These are phyloP conservation scores for Eutrigla gurnardus DNA, from an alignment of 2,797 vertebrate genomes.

Conservation along the genomic window DNA sequence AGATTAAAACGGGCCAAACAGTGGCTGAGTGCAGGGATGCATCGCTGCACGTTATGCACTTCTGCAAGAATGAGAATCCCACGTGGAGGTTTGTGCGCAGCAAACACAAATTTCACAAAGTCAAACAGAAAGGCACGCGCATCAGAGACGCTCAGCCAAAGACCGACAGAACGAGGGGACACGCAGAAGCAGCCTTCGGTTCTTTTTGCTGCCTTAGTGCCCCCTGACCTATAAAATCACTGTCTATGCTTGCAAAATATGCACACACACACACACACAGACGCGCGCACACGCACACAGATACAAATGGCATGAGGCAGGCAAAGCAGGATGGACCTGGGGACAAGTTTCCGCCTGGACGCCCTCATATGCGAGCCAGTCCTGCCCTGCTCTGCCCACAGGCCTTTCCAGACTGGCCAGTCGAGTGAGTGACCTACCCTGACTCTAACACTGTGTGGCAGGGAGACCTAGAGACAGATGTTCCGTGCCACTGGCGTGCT, in stretches of 20 bases:
- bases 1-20: conserved; percentile 82
- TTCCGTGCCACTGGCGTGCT: conserved; percentile 88
- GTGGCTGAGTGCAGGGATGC: conserved; percentile 63
- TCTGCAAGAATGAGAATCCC: conserved; percentile 46
- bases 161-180: conserved; percentile 41
- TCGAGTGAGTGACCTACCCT: conserved; percentile 73
- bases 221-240: conserved; percentile 72
- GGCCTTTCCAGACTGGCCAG: conserved; percentile 64
- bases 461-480: conserved; percentile 89
- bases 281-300: conserved; percentile 42
- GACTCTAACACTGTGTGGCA: conserved; percentile 86
- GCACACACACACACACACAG: conserved; percentile 17
- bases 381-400: conserved; percentile 65
- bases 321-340: conserved; percentile 72
- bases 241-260: conserved; percentile 44
- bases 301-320: conserved; percentile 68
- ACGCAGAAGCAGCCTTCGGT: conserved; percentile 52
- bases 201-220: conserved; percentile 65
- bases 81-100: neutral
- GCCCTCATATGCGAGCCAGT: conserved; percentile 61
- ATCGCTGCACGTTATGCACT: conserved; percentile 31
- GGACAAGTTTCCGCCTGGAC: conserved; percentile 72
- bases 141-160: conserved; percentile 42
- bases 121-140: conserved; percentile 50
- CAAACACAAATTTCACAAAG: conserved; percentile 47